Conservation (phyloP, 2,888 invertebrate species). For the Ametastegia equiseti region DNA sequence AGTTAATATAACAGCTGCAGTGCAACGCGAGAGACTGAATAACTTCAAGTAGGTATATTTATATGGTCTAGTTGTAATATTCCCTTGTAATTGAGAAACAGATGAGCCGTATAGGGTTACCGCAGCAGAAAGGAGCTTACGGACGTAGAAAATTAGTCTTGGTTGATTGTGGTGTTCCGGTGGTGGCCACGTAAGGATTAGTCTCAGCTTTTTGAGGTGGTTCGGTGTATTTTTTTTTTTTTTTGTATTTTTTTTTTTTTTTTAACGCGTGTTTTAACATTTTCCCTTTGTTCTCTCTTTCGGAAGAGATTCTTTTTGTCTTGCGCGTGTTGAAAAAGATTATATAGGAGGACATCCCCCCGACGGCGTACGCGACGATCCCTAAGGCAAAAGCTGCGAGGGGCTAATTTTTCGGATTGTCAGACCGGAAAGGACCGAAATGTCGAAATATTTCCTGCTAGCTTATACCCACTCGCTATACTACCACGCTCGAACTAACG, state of each 20-base stretch:
- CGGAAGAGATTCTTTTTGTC: neutral
- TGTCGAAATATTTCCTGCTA: constrained; percentile 14
- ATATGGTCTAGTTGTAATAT: constrained; percentile 18
- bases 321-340: neutral
- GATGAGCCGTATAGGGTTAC: constrained; percentile 20
- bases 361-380: neutral
- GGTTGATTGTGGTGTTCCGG: neutral
- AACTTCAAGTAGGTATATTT: constrained; percentile 15
- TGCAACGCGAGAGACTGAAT: neutral
- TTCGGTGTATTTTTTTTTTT: neutral
- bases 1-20: neutral
- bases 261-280: constrained; percentile 18
- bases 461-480: neutral
- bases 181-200: neutral
- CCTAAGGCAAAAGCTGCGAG: neutral
- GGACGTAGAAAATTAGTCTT: neutral
- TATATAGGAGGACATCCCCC: neutral
- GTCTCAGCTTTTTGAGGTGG: neutral
- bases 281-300: neutral
- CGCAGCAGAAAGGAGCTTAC: neutral
- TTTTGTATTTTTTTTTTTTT: too few relatives aligned
- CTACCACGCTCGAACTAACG: neutral
- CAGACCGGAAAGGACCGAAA: constrained; percentile 32
- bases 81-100: constrained; percentile 28
- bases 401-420: constrained; percentile 34